Conservation (phyloP, 2,113 vertebrate species). For the Phalacrocorax brasilianus region DNA sequence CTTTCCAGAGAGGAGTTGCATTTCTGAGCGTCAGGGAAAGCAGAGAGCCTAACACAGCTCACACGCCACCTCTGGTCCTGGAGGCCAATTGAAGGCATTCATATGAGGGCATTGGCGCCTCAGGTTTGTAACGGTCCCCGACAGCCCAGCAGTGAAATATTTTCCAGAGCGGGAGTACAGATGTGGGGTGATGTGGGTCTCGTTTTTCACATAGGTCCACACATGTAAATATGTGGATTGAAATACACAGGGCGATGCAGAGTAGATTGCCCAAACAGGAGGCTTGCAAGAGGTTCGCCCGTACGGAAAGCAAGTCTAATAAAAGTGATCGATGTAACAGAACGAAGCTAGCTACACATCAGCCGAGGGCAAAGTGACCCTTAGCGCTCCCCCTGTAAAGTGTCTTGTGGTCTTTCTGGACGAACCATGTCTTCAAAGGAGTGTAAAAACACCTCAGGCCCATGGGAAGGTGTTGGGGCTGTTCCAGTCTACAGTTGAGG, state of each 20-base stretch:
- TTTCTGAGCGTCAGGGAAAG: neutral
- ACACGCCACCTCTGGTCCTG: slow-evolving; percentile 6
- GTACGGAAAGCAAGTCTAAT: slow-evolving; percentile 7
- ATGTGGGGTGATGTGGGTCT: slow-evolving; percentile 20
- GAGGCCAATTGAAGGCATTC: neutral
- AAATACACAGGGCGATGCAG: slow-evolving; percentile 31
- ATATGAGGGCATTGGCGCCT: neutral
- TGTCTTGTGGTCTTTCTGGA: neutral
- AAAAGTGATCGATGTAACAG: slow-evolving; percentile 32
- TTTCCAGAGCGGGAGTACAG: slow-evolving; percentile 26
- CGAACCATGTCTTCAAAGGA: neutral
- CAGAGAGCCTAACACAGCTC: neutral
- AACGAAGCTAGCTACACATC: neutral
- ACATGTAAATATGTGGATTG: neutral
- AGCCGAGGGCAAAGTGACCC: neutral
- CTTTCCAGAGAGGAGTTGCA: neutral
- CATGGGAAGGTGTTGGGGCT: neutral
- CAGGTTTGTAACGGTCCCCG: slow-evolving; percentile 48
- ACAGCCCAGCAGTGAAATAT: slow-evolving; percentile 30
- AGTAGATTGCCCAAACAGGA: slow-evolving; percentile 24
- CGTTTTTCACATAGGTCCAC: neutral
- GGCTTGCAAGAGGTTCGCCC: neutral
- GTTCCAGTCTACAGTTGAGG: neutral
- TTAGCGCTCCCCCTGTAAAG: neutral
- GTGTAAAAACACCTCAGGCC: neutral